phyloP scores from a whole-genome alignment of 2,888 invertebrate species.

The Spicauda simplicius region DNA sequence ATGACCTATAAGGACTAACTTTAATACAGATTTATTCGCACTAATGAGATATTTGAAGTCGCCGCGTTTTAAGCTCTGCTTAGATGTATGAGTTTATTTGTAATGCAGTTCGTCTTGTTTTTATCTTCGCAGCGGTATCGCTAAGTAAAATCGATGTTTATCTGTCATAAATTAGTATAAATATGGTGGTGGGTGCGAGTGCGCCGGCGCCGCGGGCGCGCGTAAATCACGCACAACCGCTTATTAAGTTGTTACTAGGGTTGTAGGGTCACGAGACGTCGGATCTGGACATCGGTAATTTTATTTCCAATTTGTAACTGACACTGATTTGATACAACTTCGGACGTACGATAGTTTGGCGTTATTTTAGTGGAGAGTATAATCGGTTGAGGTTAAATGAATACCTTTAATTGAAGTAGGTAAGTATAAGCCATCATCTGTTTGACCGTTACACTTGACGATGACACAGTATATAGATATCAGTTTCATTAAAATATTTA shows the following conservation, averaged over 20 bases:
- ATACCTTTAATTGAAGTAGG: too few species aligned
- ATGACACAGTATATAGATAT: too few species aligned
- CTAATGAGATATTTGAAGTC: conserved; percentile 62
- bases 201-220: conserved; percentile 81
- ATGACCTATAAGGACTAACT: conserved; percentile 50
- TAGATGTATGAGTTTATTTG: conserved; percentile 27
- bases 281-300: background rate
- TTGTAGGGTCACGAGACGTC: background rate
- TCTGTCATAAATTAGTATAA: conserved; percentile 81
- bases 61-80: conserved; percentile 37
- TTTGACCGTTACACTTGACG: too few species aligned
- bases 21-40: conserved; percentile 52
- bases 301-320: background rate
- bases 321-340: too few species aligned
- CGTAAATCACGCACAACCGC: conserved; percentile 82
- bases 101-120: conserved; percentile 41
- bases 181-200: conserved; percentile 65
- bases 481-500: too few species aligned
- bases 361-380: too few species aligned
- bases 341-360: too few species aligned
- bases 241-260: conserved; percentile 79
- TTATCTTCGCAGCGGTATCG: conserved; percentile 51
- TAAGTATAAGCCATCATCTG: too few species aligned
- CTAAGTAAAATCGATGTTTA: conserved; percentile 74
- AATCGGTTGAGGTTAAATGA: too few species aligned